Conservation (phyloP, 1,140 invertebrate species). For the Euwallacea fornicatus region DNA sequence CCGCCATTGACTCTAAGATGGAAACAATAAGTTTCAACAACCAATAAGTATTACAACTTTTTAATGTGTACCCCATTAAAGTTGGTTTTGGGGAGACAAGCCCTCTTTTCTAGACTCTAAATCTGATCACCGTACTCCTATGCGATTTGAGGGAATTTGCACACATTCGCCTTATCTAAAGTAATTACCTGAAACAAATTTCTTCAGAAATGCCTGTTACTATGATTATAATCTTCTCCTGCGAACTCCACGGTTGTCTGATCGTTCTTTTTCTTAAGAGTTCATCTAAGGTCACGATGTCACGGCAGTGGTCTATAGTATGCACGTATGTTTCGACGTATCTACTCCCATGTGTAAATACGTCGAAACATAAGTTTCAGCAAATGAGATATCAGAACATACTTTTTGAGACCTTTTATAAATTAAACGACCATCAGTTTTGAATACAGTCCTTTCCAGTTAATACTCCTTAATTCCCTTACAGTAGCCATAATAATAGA, state of each 20-base stretch:
- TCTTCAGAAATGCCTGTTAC: too few species aligned
- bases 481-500: neutral
- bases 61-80: too few species aligned
- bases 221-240: neutral
- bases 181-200: too few species aligned
- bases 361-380: constrained; percentile 3
- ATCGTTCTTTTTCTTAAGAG: constrained; percentile 1
- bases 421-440: neutral
- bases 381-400: neutral
- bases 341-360: neutral
- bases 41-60: too few species aligned
- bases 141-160: too few species aligned
- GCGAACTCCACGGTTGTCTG: constrained; percentile 7
- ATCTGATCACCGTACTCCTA: too few species aligned
- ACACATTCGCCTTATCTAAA: too few species aligned
- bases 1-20: too few species aligned
- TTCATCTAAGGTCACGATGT: constrained; percentile 12
- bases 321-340: too few species aligned
- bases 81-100: too few species aligned
- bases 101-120: too few species aligned
- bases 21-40: too few species aligned
- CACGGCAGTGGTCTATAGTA: neutral
- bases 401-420: neutral
- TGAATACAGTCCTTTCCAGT: neutral
- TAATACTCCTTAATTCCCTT: neutral